Percentiles rank a stretch among this genome's conserved stretches.
These are phyloP conservation scores for Eutrigla gurnardus DNA, from an alignment of 2,797 vertebrate genomes.

Conservation along the genomic window DNA sequence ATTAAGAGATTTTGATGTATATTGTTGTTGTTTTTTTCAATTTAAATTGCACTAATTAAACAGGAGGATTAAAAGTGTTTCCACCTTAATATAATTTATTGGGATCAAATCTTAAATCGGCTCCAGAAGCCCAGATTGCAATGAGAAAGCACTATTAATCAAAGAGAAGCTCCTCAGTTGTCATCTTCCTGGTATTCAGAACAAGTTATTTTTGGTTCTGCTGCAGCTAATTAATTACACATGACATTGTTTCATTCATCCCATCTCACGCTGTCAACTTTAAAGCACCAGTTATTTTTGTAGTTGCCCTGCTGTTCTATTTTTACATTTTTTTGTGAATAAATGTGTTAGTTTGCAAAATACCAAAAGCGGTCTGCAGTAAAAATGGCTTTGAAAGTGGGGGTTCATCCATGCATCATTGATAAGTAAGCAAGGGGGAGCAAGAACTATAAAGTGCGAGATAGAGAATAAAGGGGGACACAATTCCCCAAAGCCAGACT, in stretches of 20 bases:
- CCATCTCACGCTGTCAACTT: slow-evolving; percentile 7
- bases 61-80: background rate
- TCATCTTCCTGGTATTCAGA: background rate
- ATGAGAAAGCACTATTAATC: background rate
- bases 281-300: slow-evolving; percentile 26
- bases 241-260: background rate
- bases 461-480: slow-evolving; percentile 38
- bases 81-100: background rate
- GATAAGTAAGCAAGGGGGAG: slow-evolving; percentile 31
- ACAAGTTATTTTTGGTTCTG: slow-evolving; percentile 15
- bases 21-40: background rate
- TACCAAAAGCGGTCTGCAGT: slow-evolving; percentile 22
- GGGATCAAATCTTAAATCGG: background rate
- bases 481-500: slow-evolving; percentile 18
- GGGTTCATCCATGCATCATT: slow-evolving; percentile 61
- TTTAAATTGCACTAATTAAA: background rate
- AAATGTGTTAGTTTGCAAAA: slow-evolving; percentile 19
- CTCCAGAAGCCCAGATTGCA: background rate
- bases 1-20: background rate
- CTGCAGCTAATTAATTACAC: background rate
- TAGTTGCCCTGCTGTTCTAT: slow-evolving; percentile 17
- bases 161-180: background rate
- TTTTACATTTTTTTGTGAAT: slow-evolving; percentile 4
- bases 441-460: slow-evolving; percentile 4
- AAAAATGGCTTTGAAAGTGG: slow-evolving; percentile 43